phyloP scores from a whole-genome alignment of 2,797 vertebrate genomes.

The Chelidonichthys spinosus region DNA sequence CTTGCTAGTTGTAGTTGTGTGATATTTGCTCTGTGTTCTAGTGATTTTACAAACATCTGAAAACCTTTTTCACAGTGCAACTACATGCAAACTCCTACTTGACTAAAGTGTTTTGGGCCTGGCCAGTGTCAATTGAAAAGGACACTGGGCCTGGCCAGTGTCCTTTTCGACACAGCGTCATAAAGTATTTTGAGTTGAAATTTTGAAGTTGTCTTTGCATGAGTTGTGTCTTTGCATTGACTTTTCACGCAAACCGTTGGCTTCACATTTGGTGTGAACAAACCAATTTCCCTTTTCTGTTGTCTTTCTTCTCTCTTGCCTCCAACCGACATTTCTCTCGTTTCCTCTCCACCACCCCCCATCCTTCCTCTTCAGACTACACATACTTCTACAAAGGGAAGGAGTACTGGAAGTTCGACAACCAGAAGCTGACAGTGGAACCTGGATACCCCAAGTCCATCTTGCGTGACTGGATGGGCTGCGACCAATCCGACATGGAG shows the following conservation, averaged over 20 bases:
- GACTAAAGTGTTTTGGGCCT: too few species aligned
- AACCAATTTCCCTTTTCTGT: neutral
- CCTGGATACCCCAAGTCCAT: slow-evolving; percentile 96
- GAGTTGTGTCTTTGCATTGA: too few species aligned
- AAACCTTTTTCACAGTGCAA: neutral
- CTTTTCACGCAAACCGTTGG: too few species aligned
- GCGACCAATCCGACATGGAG: slow-evolving; percentile 93
- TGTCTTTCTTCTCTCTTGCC: neutral
- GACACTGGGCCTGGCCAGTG: too few species aligned
- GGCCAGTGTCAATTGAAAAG: too few species aligned
- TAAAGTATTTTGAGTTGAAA: too few species aligned
- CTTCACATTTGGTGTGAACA: neutral
- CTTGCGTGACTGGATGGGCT: slow-evolving; percentile 98
- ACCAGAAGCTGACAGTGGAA: slow-evolving; percentile 96
- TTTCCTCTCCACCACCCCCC: neutral
- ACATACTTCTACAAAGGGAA: slow-evolving; percentile 99
- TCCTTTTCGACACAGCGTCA: too few species aligned
- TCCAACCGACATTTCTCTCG: neutral
- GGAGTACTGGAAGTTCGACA: slow-evolving; percentile 99
- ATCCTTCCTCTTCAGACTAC: slow-evolving; percentile 84
- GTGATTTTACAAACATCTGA: neutral
- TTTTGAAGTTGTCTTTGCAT: too few species aligned
- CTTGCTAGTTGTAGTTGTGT: neutral
- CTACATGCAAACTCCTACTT: too few species aligned
- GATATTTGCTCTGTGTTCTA: neutral